Conservation (phyloP, 2,888 invertebrate species). For the Sussaba pulchella region DNA sequence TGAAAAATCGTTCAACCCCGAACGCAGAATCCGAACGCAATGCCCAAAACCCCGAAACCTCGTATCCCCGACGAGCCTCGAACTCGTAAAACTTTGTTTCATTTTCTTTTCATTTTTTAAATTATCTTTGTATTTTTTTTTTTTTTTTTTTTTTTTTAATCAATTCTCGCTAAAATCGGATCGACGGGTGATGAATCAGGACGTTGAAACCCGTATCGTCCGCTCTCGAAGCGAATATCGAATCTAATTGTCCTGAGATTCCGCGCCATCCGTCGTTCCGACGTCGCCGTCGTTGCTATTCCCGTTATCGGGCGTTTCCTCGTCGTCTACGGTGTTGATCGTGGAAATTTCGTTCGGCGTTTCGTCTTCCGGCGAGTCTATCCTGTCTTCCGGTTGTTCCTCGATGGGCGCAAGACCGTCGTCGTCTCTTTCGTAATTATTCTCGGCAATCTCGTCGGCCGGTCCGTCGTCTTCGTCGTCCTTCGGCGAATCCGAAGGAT, state of each 20-base stretch:
- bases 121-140: too few species aligned
- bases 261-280: slow-evolving; percentile 65
- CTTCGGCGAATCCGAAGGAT: slow-evolving; percentile 67
- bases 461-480: slow-evolving; percentile 67
- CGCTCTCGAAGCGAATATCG: slow-evolving; percentile 19
- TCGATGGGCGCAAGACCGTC: slow-evolving; percentile 69
- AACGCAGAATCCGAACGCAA: too few species aligned
- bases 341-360: slow-evolving; percentile 19
- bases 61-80: slow-evolving; percentile 51
- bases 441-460: slow-evolving; percentile 62
- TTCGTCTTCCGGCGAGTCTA: slow-evolving; percentile 62
- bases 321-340: slow-evolving; percentile 30
- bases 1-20: slow-evolving; percentile 13
- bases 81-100: not conserved
- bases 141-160: slow-evolving; percentile 3
- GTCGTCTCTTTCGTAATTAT: slow-evolving; percentile 66
- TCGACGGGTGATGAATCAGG: slow-evolving; percentile 33
- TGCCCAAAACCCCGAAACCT: not conserved
- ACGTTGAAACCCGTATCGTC: slow-evolving; percentile 47
- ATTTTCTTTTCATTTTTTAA: slow-evolving; percentile 21
- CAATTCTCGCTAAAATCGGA: slow-evolving; percentile 38
- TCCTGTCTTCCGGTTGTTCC: slow-evolving; percentile 72
- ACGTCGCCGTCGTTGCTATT: slow-evolving; percentile 68
- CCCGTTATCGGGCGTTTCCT: slow-evolving; percentile 57
- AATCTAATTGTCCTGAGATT: slow-evolving; percentile 66